Conservation (phyloP, 1,140 invertebrate species). For the Chironomus tepperi region DNA sequence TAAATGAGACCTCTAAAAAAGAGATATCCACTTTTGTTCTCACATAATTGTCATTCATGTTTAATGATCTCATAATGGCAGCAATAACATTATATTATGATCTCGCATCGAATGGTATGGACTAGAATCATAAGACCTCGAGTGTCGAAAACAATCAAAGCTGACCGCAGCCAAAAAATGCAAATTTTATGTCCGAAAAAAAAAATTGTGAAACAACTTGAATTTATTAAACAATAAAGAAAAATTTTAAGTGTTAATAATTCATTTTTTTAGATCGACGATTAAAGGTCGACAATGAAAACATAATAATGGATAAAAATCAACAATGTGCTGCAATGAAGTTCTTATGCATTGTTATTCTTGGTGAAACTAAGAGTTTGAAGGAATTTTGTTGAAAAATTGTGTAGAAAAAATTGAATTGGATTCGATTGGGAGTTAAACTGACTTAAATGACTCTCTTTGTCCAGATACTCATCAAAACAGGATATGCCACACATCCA, state of each 20-base stretch:
- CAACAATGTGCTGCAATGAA: neutral
- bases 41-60: constrained; percentile 12
- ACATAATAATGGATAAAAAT: neutral
- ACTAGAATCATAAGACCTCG: neutral
- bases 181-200: constrained; percentile 3
- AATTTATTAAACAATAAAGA: neutral
- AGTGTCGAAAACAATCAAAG: neutral
- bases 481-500: too few species aligned
- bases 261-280: too few species aligned
- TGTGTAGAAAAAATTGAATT: too few species aligned
- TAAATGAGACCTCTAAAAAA: constrained; percentile 8
- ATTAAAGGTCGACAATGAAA: too few species aligned
- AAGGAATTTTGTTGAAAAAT: too few species aligned
- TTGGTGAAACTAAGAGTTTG: neutral
- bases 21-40: neutral
- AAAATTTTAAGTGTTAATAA: too few species aligned
- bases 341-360: neutral
- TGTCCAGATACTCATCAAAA: too few species aligned
- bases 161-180: neutral
- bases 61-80: constrained; percentile 8
- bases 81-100: neutral
- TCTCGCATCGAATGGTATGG: neutral
- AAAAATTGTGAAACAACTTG: neutral
- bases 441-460: too few species aligned
- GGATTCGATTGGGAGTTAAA: too few species aligned